phyloP scores from a whole-genome alignment of 2,888 invertebrate species.

The Maniola hyperantus region DNA sequence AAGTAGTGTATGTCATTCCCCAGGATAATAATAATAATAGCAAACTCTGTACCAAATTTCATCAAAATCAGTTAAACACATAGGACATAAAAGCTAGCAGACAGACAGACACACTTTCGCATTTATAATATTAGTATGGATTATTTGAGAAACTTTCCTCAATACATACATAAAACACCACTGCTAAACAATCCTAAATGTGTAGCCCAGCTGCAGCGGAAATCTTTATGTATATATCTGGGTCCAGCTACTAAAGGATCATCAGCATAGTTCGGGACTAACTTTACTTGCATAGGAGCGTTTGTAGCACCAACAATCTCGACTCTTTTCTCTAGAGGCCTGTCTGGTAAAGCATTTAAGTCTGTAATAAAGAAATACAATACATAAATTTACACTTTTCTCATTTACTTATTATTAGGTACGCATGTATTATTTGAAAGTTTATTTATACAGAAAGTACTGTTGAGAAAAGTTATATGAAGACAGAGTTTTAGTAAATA shows the following conservation, averaged over 20 bases:
- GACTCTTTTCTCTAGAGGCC: conserved; percentile 83
- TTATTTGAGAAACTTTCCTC: background rate
- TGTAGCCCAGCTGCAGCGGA: conserved; percentile 84
- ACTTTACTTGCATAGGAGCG: conserved; percentile 79
- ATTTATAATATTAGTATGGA: no score
- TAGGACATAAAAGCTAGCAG: no score
- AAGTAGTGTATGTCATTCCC: no score
- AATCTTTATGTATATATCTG: conserved; percentile 86
- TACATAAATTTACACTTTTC: background rate
- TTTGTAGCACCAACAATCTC: conserved; percentile 86
- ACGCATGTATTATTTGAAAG: no score
- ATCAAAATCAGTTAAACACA: no score
- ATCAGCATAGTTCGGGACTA: conserved; percentile 88
- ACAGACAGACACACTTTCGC: no score
- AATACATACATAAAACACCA: conserved; percentile 86
- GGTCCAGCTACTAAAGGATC: conserved; percentile 89
- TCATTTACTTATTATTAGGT: no score
- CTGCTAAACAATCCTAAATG: conserved; percentile 85
- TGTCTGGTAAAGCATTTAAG: conserved; percentile 86
- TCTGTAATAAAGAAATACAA: conserved; percentile 74
- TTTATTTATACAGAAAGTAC: no score
- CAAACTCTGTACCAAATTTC: no score
- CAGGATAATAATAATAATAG: no score
- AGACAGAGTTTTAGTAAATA: no score
- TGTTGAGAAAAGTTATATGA: no score